Base-by-base conservation (phyloP, 2,113 vertebrate genomes). In the Epinephelus moara region DNA sequence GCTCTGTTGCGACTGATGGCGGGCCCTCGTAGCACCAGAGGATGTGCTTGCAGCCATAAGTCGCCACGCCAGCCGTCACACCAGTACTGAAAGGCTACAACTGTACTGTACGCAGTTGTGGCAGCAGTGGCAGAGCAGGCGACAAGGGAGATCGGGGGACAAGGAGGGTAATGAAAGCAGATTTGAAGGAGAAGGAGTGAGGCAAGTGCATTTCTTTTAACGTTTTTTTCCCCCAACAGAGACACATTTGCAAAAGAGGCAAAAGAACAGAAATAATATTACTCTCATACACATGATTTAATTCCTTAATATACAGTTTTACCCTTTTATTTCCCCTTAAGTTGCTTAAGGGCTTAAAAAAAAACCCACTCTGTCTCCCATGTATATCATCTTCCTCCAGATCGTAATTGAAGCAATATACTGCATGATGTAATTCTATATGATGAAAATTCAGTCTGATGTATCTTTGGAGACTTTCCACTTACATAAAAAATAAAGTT, bases 141-240 rank as follows among this genome's bases (percentile, higher is more conserved):
- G 82, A 89, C 82, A 85, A 80, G 78, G 30, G 62, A 59, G 84
- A 84, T 21, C 13, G 10, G 89, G 68, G 85, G 83, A 89, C 88
- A 81, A 63, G 81, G 69, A 82, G 81, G 76, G 80, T 82, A 87
- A 90, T 90, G 84, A 93, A 89, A 88, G 71, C 59, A 78, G 81
- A 90, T 80, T 33, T 15, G 75, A 89, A 83, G 68, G 72, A 81
- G 57, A 72, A 23, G 57, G 60, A 84, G 59, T 13, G 2, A 80
- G 53, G 76, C 71, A 15, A 70, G 70, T 55, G 25, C n/a, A 15
- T 42, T 33, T 80, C 5, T 69, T 33, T 70, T 49, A 7, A 33
- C 30, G 50, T 60, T 45, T 70, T 47, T 18, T n/a, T 7, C 6
- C 27, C n/a, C 27, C 10, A 23, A 49, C 50, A 55, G 25, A n/a